Evolutionary conservation across 2,888 invertebrate species (phyloP).

Genomic region (Abrostola tripartita): DNA sequence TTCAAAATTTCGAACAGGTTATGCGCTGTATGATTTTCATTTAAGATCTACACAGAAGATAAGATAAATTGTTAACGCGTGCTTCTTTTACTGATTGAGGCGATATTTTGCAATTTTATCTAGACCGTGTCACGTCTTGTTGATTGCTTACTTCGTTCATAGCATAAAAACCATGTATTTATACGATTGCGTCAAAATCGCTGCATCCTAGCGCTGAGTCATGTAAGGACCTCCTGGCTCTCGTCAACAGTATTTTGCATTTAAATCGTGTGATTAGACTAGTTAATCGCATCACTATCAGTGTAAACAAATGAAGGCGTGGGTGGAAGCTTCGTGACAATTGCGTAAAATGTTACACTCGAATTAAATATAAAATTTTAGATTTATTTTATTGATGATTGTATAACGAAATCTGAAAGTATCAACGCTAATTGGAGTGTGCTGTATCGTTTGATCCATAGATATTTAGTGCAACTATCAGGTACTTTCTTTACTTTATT

Average conservation of each 20-base stretch:
- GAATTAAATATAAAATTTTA: slow-evolving; percentile 1
- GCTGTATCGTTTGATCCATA: neutral
- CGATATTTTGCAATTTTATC: slow-evolving; percentile 31
- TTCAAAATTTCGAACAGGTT: neutral
- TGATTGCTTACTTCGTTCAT: slow-evolving; percentile 36
- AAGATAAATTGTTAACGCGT: slow-evolving; percentile 33
- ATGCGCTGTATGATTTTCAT: neutral
- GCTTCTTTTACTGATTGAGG: slow-evolving; percentile 7
- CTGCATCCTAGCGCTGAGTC: slow-evolving; percentile 35
- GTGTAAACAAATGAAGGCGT: slow-evolving; percentile 18
- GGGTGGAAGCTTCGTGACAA: slow-evolving; percentile 29
- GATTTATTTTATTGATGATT: no score
- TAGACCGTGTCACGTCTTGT: slow-evolving; percentile 34
- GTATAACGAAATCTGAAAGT: slow-evolving; percentile 3
- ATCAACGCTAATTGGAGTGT: neutral
- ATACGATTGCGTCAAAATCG: slow-evolving; percentile 44
- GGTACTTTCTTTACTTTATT: no score
- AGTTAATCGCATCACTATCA: slow-evolving; percentile 24
- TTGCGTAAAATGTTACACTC: slow-evolving; percentile 16
- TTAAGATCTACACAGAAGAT: slow-evolving; percentile 14
- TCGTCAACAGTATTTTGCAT: slow-evolving; percentile 36
- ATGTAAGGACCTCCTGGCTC: slow-evolving; percentile 36
- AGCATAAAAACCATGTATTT: slow-evolving; percentile 47
- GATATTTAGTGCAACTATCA: no score
- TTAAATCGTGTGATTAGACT: slow-evolving; percentile 35